Conservation (phyloP, 2,888 invertebrate species). For the Dione juno region DNA sequence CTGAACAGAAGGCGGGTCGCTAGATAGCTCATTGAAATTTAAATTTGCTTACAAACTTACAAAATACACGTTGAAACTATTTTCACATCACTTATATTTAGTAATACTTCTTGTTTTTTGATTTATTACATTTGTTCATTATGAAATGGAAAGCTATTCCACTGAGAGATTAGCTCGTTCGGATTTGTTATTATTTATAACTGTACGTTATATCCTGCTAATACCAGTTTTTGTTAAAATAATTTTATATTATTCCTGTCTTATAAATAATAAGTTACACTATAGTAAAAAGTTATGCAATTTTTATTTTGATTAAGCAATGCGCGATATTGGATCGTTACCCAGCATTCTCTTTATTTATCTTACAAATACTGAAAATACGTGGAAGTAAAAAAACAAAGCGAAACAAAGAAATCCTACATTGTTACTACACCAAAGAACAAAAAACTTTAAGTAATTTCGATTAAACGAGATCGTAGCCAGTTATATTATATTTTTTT, state of each 20-base stretch:
- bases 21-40: too few relatives aligned
- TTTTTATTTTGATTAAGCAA: neutral
- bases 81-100: neutral
- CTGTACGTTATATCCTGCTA: constrained; percentile 54
- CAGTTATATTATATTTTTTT: neutral
- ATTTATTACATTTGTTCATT: constrained; percentile 27
- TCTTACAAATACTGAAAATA: too few relatives aligned
- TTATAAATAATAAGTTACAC: neutral
- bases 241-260: neutral
- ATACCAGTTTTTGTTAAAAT: constrained; percentile 26
- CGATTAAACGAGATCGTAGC: neutral
- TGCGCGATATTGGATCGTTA: neutral
- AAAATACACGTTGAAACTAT: too few relatives aligned
- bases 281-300: neutral
- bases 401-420: neutral
- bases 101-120: constrained; percentile 2
- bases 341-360: neutral
- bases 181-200: constrained; percentile 55
- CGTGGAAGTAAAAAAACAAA: neutral
- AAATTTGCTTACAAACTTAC: too few relatives aligned
- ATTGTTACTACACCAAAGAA: neutral
- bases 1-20: too few relatives aligned
- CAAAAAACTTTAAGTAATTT: neutral
- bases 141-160: constrained; percentile 42
- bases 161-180: constrained; percentile 36